Conservation (phyloP, 1,140 invertebrate species). For the Palaemon carinicauda region DNA sequence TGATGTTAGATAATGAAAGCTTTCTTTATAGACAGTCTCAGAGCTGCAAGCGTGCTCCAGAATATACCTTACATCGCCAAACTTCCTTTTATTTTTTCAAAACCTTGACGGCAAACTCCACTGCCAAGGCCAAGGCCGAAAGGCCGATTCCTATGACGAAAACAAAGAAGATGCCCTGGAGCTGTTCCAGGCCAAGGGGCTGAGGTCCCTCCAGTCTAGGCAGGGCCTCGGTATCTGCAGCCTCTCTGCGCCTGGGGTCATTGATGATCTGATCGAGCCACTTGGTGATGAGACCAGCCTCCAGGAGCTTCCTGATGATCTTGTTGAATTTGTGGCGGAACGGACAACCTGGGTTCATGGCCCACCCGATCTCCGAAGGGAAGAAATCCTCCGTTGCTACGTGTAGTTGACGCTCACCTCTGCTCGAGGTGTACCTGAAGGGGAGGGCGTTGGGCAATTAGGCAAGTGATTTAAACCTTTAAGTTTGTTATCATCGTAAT, state of each 20-base stretch:
- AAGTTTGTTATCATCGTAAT: background rate
- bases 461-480: no score
- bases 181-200: slow-evolving; percentile 16
- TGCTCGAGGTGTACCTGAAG: slow-evolving; percentile 38
- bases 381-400: slow-evolving; percentile 46
- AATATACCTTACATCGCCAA: no score
- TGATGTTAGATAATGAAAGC: background rate
- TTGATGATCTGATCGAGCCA: slow-evolving; percentile 43
- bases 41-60: background rate
- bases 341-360: slow-evolving; percentile 41
- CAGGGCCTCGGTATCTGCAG: background rate
- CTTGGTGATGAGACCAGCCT: slow-evolving; percentile 31
- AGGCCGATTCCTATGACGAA: background rate
- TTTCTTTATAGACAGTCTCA: no score
- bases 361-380: slow-evolving; percentile 47
- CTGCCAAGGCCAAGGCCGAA: background rate
- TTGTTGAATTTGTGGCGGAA: slow-evolving; percentile 27
- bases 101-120: background rate
- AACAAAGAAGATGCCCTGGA: slow-evolving; percentile 18
- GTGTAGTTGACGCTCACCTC: slow-evolving; percentile 38
- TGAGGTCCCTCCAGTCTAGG: background rate
- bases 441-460: background rate
- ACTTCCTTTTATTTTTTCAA: background rate
- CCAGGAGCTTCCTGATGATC: slow-evolving; percentile 30
- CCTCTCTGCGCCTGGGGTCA: slow-evolving; percentile 22